Conservation (phyloP, 2,797 vertebrate species). For the Thalassophryne amazonica region DNA sequence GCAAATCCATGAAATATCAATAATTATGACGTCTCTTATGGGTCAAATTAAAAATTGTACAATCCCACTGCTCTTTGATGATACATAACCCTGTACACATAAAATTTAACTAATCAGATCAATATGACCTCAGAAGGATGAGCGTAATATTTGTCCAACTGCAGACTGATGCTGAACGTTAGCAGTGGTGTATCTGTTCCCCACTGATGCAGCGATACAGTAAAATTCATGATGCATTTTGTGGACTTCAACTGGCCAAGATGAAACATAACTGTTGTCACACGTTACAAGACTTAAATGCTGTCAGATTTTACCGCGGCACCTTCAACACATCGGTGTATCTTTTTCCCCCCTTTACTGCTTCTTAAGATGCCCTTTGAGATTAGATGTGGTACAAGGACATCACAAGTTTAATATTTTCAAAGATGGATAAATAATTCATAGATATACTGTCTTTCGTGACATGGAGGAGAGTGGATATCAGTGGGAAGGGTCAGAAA, state of each 20-base stretch:
- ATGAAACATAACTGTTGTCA: slow-evolving; percentile 37
- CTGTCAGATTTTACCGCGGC: slow-evolving; percentile 46
- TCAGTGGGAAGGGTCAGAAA: slow-evolving; percentile 65
- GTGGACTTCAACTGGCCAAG: neutral
- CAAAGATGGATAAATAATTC: slow-evolving; percentile 75
- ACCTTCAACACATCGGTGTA: slow-evolving; percentile 27
- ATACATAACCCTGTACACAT: too few species aligned
- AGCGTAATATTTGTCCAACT: too few species aligned
- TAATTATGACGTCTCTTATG: too few species aligned
- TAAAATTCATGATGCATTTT: slow-evolving; percentile 10
- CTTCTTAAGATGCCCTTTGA: slow-evolving; percentile 68
- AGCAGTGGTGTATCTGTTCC: too few species aligned
- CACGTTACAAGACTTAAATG: slow-evolving; percentile 47
- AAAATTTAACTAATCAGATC: too few species aligned
- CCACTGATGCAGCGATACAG: neutral
- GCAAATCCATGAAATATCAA: too few species aligned
- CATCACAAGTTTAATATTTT: slow-evolving; percentile 76
- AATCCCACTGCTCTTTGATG: too few species aligned
- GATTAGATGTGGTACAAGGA: slow-evolving; percentile 72
- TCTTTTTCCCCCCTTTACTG: slow-evolving; percentile 30
- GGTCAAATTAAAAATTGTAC: too few species aligned
- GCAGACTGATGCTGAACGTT: too few species aligned
- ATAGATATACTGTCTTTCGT: slow-evolving; percentile 72
- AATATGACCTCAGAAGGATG: too few species aligned
- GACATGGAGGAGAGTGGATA: slow-evolving; percentile 52